Evolutionary conservation across 2,113 vertebrate genomes (phyloP), one percentile per base, ranked within the genome.

Genomic region (Oophaga pumilio): DNA sequence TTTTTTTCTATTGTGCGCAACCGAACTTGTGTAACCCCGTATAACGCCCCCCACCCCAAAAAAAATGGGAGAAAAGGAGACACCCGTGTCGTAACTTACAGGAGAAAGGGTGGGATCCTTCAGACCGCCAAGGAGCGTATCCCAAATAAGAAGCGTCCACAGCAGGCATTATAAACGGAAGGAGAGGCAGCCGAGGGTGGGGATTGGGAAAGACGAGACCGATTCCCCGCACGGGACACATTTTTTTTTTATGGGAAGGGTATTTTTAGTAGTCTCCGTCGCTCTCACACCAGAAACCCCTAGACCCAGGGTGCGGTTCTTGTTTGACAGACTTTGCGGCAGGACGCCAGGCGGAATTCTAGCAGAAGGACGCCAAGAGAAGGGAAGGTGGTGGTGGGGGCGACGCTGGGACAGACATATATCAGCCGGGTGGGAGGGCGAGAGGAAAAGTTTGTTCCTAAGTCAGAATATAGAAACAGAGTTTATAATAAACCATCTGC

Each of bases 401-500:
- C 49, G 86, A 71, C 52, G 50, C 62, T 43, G 69, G 78, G 86
- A 82, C 28, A 87, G 86, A 82, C 78, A 82, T 71, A 3, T 68
- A 80, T 74, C 86, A 64, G 78, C 78, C 86, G 74, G 17, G 76
- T 57, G 85, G 85, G 77, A 87, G 85, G 77, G 64, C 64, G 53
- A 87, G 86, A 87, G 86, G 86, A 87, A 87, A 87, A 87, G 85
- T 87, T 82, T 81, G 85, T 87, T 87, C 85, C 85, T 87, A 87
- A 71, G 57, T 87, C 86, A 82, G 86, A 66, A 87, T 82, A 82
- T 82, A 87, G 86, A 87, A 69, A 53, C 85, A 87, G 76, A 49
- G 62, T 77, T 77, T 77, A 85, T 62, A 85, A 77, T 77, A 60
- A 77, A 77, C 43, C 76, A 74, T 78, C 85, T 85, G 84, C 69